phyloP scores from a whole-genome alignment of 1,140 invertebrate species.

The Panagrolaimus sp. region DNA sequence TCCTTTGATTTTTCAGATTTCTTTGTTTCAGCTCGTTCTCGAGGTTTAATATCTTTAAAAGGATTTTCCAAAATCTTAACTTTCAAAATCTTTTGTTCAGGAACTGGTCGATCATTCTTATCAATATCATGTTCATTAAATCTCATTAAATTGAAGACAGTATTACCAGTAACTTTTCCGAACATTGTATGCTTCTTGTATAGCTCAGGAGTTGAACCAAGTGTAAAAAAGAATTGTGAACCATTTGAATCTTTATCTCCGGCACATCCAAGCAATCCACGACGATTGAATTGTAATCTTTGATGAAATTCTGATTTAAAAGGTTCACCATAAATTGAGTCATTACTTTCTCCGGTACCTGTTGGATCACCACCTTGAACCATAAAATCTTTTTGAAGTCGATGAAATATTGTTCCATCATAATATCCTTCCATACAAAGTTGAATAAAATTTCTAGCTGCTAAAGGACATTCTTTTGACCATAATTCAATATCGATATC shows the following conservation, averaged over 20 bases:
- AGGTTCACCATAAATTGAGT: slow-evolving; percentile 84
- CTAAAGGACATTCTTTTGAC: slow-evolving; percentile 89
- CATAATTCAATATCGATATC: slow-evolving; percentile 97
- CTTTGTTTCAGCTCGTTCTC: slow-evolving; percentile 62
- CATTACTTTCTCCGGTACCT: slow-evolving; percentile 82
- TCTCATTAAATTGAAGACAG: slow-evolving; percentile 90
- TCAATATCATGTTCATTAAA: slow-evolving; percentile 74
- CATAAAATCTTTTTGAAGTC: slow-evolving; percentile 73
- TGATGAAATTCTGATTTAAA: slow-evolving; percentile 98
- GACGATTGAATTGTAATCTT: slow-evolving; percentile 78
- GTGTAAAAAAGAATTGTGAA: slow-evolving; percentile 95
- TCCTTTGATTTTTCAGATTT: slow-evolving; percentile 62
- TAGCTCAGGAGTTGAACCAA: slow-evolving; percentile 79
- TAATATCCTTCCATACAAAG: slow-evolving; percentile 95
- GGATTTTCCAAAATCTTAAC: slow-evolving; percentile 83
- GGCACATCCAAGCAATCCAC: slow-evolving; percentile 83
- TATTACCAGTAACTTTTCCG: slow-evolving; percentile 87
- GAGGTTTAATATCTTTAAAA: slow-evolving; percentile 81
- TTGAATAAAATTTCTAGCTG: slow-evolving; percentile 93
- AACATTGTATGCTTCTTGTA: slow-evolving; percentile 97
- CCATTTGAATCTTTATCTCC: slow-evolving; percentile 81
- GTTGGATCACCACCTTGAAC: slow-evolving; percentile 93
- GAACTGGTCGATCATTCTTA: slow-evolving; percentile 76
- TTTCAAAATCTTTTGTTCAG: slow-evolving; percentile 79
- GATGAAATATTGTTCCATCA: slow-evolving; percentile 82